Percentiles rank a stretch among this genome's conserved stretches.
Conservation (phyloP, 2,888 invertebrate genomes). For the Leptinotarsa haldemani region DNA sequence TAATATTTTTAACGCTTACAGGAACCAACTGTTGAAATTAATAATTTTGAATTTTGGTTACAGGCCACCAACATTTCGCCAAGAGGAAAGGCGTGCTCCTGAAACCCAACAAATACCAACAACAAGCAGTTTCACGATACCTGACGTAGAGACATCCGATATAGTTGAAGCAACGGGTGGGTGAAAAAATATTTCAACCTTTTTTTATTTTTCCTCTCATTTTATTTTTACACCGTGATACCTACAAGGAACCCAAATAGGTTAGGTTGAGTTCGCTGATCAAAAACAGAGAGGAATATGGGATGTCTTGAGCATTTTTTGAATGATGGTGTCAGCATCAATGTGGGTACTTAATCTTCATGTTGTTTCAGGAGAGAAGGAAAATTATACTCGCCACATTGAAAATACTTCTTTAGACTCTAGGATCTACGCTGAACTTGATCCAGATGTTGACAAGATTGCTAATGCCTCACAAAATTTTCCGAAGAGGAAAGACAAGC, state of each 20-base stretch:
- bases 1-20: not conserved
- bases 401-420: not conserved
- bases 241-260: too few species aligned
- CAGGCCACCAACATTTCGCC: too few species aligned
- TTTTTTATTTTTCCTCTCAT: too few species aligned
- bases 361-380: slow-evolving; percentile 10
- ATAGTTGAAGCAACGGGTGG: too few species aligned
- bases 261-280: not conserved
- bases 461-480: not conserved
- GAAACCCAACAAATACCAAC: too few species aligned
- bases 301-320: not conserved
- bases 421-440: slow-evolving; percentile 2
- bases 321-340: not conserved
- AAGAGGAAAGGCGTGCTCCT: too few species aligned
- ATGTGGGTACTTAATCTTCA: not conserved
- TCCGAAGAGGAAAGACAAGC: not conserved
- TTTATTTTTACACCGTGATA: too few species aligned
- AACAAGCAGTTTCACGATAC: too few species aligned
- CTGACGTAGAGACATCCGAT: not conserved
- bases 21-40: not conserved
- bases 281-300: not conserved
- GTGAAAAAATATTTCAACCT: too few species aligned
- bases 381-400: not conserved
- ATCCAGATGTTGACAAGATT: not conserved
- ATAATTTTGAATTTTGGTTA: too few species aligned